Conservation (phyloP, 2,888 invertebrate genomes). For the Agrilus mali region DNA sequence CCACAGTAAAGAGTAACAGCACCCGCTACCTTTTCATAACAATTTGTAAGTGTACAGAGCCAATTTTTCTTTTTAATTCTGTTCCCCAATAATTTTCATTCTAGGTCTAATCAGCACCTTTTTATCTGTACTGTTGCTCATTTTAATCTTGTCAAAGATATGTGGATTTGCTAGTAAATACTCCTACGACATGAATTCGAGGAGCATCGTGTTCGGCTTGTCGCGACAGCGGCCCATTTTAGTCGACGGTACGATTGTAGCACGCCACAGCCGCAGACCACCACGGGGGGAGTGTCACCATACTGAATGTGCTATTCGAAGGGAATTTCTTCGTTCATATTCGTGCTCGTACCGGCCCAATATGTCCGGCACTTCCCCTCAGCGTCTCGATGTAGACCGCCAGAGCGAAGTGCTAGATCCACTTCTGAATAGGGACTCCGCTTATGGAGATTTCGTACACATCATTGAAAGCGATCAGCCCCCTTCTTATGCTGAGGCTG, state of each 20-base stretch:
- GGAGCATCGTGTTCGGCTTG: slow-evolving; percentile 1
- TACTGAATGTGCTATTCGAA: slow-evolving; percentile 8
- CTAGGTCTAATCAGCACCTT: slow-evolving; percentile 28
- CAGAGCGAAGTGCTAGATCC: slow-evolving; percentile 24
- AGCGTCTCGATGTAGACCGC: slow-evolving; percentile 1
- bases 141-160: slow-evolving; percentile 28
- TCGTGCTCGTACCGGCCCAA: slow-evolving; percentile 5
- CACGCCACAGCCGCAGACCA: background rate
- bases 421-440: slow-evolving; percentile 17
- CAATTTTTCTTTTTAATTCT: slow-evolving; percentile 1
- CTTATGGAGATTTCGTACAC: slow-evolving; percentile 2
- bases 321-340: slow-evolving; percentile 4
- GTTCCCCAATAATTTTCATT: slow-evolving; percentile 5
- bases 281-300: slow-evolving; percentile 3
- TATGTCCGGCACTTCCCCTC: background rate
- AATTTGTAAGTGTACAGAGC: slow-evolving; percentile 24
- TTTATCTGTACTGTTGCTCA: slow-evolving; percentile 26
- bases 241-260: slow-evolving; percentile 3
- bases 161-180: slow-evolving; percentile 29
- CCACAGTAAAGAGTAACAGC: slow-evolving; percentile 1
- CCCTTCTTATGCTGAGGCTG: slow-evolving; percentile 27
- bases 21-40: slow-evolving; percentile 24
- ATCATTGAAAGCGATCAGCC: slow-evolving; percentile 22
- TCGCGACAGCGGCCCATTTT: slow-evolving; percentile 1
- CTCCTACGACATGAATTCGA: slow-evolving; percentile 5